phyloP scores from a whole-genome alignment of 2,113 vertebrate species.

The Oncorhynchus gorbuscha region DNA sequence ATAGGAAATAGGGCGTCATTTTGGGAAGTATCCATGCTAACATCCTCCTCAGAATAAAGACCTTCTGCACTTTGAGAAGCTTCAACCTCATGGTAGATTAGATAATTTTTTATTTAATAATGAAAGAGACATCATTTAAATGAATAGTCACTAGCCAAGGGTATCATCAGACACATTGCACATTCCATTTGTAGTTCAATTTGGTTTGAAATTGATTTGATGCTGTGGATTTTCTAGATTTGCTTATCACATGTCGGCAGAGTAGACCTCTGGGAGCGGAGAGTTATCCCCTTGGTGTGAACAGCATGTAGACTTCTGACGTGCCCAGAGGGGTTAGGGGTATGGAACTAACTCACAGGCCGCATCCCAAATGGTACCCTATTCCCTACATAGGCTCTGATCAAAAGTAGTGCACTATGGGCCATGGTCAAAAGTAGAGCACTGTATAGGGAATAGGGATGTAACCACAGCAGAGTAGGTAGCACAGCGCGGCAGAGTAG shows the following conservation, averaged over 20 bases:
- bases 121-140: slow-evolving; percentile 31
- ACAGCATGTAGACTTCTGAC: background rate
- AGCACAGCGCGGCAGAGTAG: no score
- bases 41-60: no score
- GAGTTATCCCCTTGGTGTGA: no score
- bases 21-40: no score
- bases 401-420: no score
- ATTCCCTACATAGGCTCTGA: no score
- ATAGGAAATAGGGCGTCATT: no score
- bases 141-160: background rate
- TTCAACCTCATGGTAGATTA: background rate
- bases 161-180: background rate
- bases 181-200: no score
- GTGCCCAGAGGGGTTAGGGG: background rate
- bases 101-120: background rate
- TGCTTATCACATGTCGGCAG: slow-evolving; percentile 28
- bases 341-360: background rate
- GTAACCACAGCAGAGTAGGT: background rate
- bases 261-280: slow-evolving; percentile 21
- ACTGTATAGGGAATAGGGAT: no score
- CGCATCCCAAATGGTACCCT: no score
- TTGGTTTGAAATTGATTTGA: no score
- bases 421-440: no score
- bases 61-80: background rate
- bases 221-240: background rate